Base-by-base conservation (phyloP, 2,888 invertebrate genomes). In the Automeris io region DNA sequence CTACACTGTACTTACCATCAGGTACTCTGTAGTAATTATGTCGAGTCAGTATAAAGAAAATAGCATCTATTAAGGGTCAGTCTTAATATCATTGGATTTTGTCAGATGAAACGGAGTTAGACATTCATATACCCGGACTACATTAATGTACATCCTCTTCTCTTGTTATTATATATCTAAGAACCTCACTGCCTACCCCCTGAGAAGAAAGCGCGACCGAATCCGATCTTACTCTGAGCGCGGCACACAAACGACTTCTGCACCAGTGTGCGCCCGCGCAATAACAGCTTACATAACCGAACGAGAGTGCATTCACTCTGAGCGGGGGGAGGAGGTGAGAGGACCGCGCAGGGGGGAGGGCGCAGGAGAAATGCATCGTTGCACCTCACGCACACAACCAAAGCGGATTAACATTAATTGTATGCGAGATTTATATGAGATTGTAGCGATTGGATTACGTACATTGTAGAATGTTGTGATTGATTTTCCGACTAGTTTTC, bases 251-350 rank as follows among this genome's bases (percentile, higher is more conserved):
- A 8, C 7, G 22, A 23, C 2, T 7, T 16, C n/a, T 13, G 29
- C 13, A 16, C 8, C 16, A 16, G 56, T 64, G 67, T 50, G 58
- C 49, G 48, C 53, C 52, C 53, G 62, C 56, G 60, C 54, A 50
- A 42, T 29, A 32, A 50, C 47, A 34, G 63, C 65, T 82, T 81
- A 79, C 74, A 68, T 80, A 82, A 82, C 45, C 47, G 51, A 61
- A 70, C 75, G 75, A 77, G 81, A 81, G 83, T 81, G 82, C 83
- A 80, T 82, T 82, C 76, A 82, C 82, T 79, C 69, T 49, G 58
- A 37, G 46, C 43, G 43, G 39, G 44, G 35, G 45, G 39, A 33
- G 43, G 21, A 29, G 40, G 44, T 29, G 43, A 22, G 37, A 40
- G 38, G 40, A 33, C 26, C 37, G 25, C 24, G 23, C 33, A 26